phyloP scores from a whole-genome alignment of 2,888 invertebrate species.

The Lochmaea crataegi region DNA sequence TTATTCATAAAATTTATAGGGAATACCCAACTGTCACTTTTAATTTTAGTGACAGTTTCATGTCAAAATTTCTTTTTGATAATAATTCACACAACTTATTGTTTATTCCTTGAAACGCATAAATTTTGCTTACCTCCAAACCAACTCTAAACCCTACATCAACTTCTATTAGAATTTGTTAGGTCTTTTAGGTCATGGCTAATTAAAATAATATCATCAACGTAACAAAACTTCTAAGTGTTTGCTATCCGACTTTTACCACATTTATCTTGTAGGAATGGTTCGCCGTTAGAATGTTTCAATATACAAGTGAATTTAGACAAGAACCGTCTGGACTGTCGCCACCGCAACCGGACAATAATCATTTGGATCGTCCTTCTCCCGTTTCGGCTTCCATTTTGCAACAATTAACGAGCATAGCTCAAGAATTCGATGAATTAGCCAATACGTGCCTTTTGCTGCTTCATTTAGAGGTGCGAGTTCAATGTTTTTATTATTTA shows the following conservation, averaged over 20 bases:
- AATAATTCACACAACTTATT: too few relatives aligned
- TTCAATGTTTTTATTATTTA: slow-evolving; percentile 96
- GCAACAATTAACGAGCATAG: slow-evolving; percentile 76
- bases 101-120: too few relatives aligned
- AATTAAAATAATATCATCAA: too few relatives aligned
- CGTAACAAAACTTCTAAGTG: background rate
- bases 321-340: slow-evolving; percentile 64
- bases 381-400: slow-evolving; percentile 70
- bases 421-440: slow-evolving; percentile 86
- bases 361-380: slow-evolving; percentile 56
- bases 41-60: too few relatives aligned
- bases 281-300: slow-evolving; percentile 77
- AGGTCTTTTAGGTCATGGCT: too few relatives aligned
- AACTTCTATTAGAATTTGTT: too few relatives aligned
- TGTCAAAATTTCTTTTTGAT: too few relatives aligned
- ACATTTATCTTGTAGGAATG: slow-evolving; percentile 73
- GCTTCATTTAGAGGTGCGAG: slow-evolving; percentile 92
- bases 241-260: slow-evolving; percentile 8
- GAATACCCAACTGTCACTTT: too few relatives aligned
- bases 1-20: too few relatives aligned
- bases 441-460: slow-evolving; percentile 92
- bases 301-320: slow-evolving; percentile 70
- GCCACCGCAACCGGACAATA: slow-evolving; percentile 61
- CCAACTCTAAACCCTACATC: too few relatives aligned
- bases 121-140: too few relatives aligned